Conservation (phyloP, 2,888 invertebrate genomes). For the Shargacucullia verbasci region DNA sequence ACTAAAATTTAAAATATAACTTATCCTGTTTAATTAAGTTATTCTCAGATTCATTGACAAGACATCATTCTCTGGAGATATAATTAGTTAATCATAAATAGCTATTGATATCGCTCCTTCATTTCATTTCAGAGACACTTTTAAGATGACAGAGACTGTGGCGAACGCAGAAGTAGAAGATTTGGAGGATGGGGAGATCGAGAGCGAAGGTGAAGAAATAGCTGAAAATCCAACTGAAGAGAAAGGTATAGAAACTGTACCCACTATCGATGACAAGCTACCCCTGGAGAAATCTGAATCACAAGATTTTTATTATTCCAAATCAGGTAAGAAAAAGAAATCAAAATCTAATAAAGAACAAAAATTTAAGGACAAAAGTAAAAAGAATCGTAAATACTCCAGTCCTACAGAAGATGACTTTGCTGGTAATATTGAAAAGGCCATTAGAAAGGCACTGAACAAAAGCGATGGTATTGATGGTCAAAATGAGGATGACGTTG, state of each 20-base stretch:
- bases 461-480: constrained; percentile 89
- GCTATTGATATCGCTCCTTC: constrained; percentile 18
- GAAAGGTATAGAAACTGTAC: constrained; percentile 61
- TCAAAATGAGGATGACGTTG: constrained; percentile 81
- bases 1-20: background rate
- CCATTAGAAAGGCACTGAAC: constrained; percentile 93
- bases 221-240: constrained; percentile 66
- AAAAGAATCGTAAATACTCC: constrained; percentile 83
- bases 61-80: background rate
- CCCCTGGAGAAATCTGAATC: constrained; percentile 69
- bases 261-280: constrained; percentile 58
- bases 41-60: constrained; percentile 3
- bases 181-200: constrained; percentile 96
- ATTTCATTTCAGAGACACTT: constrained; percentile 75
- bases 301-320: constrained; percentile 75
- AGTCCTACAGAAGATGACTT: constrained; percentile 91
- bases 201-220: constrained; percentile 88
- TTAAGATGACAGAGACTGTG: constrained; percentile 76
- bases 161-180: constrained; percentile 85
- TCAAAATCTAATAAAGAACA: constrained; percentile 84
- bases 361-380: constrained; percentile 85
- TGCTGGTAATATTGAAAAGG: constrained; percentile 94
- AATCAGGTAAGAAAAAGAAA: constrained; percentile 88
- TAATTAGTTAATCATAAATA: constrained; percentile 1
- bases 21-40: constrained; percentile 2